A percentile compares a stretch with the other conserved stretches of the same genome.
These are phyloP conservation scores for Neotoxoptera formosana DNA, from an alignment of 1,140 invertebrate genomes.

Conservation along the genomic window DNA sequence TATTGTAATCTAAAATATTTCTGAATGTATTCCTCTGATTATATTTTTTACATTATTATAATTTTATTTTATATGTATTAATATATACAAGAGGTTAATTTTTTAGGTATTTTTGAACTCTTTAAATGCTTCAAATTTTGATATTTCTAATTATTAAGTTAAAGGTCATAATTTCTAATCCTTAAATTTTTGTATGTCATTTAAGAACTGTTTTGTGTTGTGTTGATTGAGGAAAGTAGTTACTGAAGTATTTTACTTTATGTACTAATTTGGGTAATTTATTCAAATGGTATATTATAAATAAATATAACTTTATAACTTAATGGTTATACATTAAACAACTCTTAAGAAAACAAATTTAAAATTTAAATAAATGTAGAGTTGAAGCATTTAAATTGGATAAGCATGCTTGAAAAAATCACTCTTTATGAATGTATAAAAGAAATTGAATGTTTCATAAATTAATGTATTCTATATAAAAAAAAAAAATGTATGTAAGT, in stretches of 20 bases:
- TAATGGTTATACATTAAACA: not conserved
- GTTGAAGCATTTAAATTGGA: not conserved
- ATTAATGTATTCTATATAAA: not conserved
- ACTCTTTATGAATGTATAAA: not conserved
- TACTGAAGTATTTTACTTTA: not conserved
- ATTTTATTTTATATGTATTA: not conserved
- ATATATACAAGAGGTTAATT: not conserved
- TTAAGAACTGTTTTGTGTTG: not conserved
- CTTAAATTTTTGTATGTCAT: not conserved
- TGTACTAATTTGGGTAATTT: not conserved
- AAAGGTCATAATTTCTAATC: not conserved
- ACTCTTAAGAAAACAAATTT: not conserved
- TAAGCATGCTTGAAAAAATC: not conserved
- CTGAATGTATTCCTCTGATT: not conserved
- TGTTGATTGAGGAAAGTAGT: not conserved
- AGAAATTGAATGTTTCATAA: not conserved
- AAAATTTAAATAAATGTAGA: not conserved
- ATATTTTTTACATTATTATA: slow-evolving; percentile 26
- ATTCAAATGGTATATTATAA: not conserved
- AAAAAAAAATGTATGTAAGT: not conserved
- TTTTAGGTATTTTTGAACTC: not conserved
- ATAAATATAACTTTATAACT: not conserved
- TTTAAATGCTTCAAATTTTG: not conserved
- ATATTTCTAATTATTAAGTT: not conserved
- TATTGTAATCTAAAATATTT: slow-evolving; percentile 18